Conservation (phyloP, 2,888 invertebrate genomes). For the Dicycla oo region DNA sequence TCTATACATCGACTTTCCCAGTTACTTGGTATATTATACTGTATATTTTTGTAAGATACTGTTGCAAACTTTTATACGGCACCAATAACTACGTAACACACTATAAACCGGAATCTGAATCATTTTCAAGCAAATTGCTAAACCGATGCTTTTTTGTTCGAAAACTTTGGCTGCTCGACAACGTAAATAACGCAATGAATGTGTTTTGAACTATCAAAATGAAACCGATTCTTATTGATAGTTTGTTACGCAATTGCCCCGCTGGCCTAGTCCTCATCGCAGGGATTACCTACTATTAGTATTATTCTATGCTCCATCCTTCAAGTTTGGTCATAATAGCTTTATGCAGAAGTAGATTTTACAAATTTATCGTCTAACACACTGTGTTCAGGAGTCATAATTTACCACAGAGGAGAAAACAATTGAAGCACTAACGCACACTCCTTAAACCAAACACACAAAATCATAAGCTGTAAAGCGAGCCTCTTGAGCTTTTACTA, state of each 20-base stretch:
- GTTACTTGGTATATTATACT: not conserved
- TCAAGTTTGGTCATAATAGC: not conserved
- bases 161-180: too few species aligned
- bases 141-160: too few species aligned
- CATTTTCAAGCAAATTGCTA: too few species aligned
- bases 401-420: slow-evolving; percentile 29
- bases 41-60: not conserved
- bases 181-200: too few species aligned
- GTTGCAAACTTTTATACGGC: not conserved
- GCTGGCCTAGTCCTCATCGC: not conserved
- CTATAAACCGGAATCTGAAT: too few species aligned
- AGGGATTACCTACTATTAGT: not conserved
- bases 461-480: not conserved
- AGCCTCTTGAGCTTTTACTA: slow-evolving; percentile 7
- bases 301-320: not conserved
- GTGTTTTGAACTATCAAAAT: too few species aligned
- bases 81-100: too few species aligned
- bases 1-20: not conserved
- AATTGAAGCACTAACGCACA: not conserved
- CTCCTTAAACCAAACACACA: not conserved
- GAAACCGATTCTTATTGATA: too few species aligned
- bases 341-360: not conserved
- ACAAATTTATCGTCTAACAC: not conserved
- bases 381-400: slow-evolving; percentile 24
- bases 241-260: too few species aligned